These are phyloP conservation scores for Gymnarchus niloticus DNA, from an alignment of 2,113 vertebrate genomes.

Conservation along the genomic window DNA sequence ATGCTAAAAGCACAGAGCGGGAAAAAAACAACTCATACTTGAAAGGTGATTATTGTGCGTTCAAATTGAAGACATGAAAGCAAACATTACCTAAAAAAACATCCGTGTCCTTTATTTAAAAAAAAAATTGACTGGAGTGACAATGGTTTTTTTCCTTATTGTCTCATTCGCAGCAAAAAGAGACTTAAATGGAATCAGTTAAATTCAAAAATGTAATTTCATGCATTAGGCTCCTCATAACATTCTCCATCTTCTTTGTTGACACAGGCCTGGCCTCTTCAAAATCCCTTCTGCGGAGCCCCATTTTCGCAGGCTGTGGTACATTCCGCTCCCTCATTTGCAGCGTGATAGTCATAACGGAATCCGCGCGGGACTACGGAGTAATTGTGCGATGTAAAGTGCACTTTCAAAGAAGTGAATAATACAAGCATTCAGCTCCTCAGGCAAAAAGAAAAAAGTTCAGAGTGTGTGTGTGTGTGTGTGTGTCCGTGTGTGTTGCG, in stretches of 20 bases:
- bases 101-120: background rate
- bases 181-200: conserved; percentile 1
- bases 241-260: background rate
- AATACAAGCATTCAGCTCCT: background rate
- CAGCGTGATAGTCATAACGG: background rate
- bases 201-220: background rate
- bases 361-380: background rate
- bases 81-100: background rate
- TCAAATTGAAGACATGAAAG: conserved; percentile 5
- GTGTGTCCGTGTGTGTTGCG: too few relatives aligned
- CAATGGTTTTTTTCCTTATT: background rate
- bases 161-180: conserved; percentile 1
- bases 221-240: background rate
- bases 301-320: background rate
- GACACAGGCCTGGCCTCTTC: background rate
- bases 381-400: background rate
- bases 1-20: background rate
- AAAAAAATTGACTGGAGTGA: background rate
- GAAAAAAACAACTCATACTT: background rate
- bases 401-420: conserved; percentile 13
- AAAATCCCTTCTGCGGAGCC: background rate
- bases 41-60: conserved; percentile 11
- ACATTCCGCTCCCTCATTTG: background rate
- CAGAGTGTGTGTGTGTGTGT: too few relatives aligned
- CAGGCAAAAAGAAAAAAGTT: background rate